Base-by-base conservation (phyloP, 2,797 vertebrate species). In the Trichosurus vulpecula region DNA sequence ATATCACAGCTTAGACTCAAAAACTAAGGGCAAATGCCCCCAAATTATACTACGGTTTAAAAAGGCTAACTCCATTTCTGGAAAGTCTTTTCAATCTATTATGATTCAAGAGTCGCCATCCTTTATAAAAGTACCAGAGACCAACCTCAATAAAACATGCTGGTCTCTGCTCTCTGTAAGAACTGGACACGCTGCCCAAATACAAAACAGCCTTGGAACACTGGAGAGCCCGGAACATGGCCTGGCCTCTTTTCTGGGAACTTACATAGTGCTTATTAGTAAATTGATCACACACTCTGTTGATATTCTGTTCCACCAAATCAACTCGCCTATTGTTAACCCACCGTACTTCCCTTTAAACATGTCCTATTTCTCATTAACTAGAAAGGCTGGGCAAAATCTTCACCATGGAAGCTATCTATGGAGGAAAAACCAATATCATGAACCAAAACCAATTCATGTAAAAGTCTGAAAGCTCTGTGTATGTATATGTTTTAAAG, bases 101-200 rank as follows among this genome's bases (percentile, higher is more conserved):
- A 2, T 27, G 41, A 52, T 51, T 95, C 91, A 93, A 53, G 95
- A 97, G 95, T 27, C 41, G 52, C 91, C 66, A 0, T 4, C 58
- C 92, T 53, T 57, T 94, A 51, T 93, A 90, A 94, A 96, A 53
- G 94, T 94, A 97, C 81, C 61, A 96, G 97, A 97, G 87, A 30
- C 6, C 54, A 96, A 95, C 97, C 54, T 54, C 95, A 95, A 0
- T 52, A 94, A 97, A 95, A 93, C 35, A 95, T 81, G 56, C 0
- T 47, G 9, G 41, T 2, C 0, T 90, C 95, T 96, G 41, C 54
- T 94, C 94, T 96, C 92, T 96, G 54, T n/a, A 94, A 90, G 90
- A 97, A 94, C 31, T 13, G 6, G 29, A 51, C 47, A 97, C 92
- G 19, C 22, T 55, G n/a, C 92, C 87, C 0, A 9, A 97, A 94